Base-by-base conservation (phyloP, 2,888 invertebrate genomes). In the Volucella inflata region DNA sequence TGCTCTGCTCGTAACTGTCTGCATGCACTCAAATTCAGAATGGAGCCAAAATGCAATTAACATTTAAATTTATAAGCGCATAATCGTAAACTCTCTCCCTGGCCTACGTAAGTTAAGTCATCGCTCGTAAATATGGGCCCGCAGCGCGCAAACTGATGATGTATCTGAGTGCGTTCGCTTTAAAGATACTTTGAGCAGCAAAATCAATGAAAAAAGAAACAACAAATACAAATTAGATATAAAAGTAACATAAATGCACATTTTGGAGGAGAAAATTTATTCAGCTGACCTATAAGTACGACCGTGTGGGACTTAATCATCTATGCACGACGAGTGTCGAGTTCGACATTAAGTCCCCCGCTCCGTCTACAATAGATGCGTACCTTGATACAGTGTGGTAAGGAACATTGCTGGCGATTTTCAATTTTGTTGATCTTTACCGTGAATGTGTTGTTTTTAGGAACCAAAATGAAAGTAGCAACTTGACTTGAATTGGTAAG, bases 41-140 rank as follows among this genome's bases (percentile, higher is more conserved):
- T n/a, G 6, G 51, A 21, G 21, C 21, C 21, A 21, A 21, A 48
- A 72, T 67, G 67, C 77, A 83, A 83, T 83, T 83, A 72, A 72
- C 71, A 72, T 83, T 78, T 72, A 62, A 78, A 83, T 78, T 71
- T 78, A 78, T 72, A 72, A 78, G 67, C 67, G 53, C 62, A 77
- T 82, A 67, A 77, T 72, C 77, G 81, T 77, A 71, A 82, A 67
- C 51, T 78, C 72, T 72, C 51, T 74, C 59, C 55, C 55, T 21
- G 46, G 44, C 50, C 21, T 21, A 21, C 21, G 21, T 21, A 21
- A 21, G 21, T 21, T 21, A 21, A 21, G 21, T 21, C 21, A 21
- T 53, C 46, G 9, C 59, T n/a, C 11, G 11, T 11, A 11, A 21
- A n/a, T 71, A 68, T 17, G 48, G 36, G 48, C 12, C 40, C 57